phyloP scores from a whole-genome alignment of 2,888 invertebrate genomes.

The Tachina lurida region DNA sequence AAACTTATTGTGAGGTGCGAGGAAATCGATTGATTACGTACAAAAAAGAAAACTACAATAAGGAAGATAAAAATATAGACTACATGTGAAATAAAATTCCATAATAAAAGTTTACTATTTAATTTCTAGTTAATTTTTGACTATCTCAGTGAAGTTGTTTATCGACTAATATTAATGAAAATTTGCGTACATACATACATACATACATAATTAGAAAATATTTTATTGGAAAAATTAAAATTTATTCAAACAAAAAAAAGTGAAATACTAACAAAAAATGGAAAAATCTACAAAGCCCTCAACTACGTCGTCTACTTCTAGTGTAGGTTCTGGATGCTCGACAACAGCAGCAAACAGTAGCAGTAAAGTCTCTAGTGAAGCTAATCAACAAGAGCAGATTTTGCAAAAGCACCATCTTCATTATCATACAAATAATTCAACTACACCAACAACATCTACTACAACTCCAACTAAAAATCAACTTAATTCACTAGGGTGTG shows the following conservation, averaged over 20 bases:
- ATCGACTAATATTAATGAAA: slow-evolving; percentile 2
- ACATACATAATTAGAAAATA: neutral
- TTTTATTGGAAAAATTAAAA: neutral
- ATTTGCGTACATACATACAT: no score
- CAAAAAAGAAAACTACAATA: slow-evolving; percentile 49
- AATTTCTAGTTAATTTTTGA: neutral
- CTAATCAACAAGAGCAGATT: slow-evolving; percentile 53
- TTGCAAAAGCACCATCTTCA: slow-evolving; percentile 46
- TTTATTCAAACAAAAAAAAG: slow-evolving; percentile 18
- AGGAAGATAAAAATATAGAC: slow-evolving; percentile 39
- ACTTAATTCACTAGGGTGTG: slow-evolving; percentile 73
- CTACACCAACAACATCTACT: slow-evolving; percentile 30
- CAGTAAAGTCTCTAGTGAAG: slow-evolving; percentile 44
- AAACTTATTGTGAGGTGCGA: slow-evolving; percentile 71
- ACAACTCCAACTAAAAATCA: slow-evolving; percentile 62
- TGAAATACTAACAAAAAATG: slow-evolving; percentile 60
- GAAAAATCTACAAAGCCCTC: slow-evolving; percentile 70
- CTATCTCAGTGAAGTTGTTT: neutral
- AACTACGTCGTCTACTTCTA: slow-evolving; percentile 36
- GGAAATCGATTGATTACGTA: slow-evolving; percentile 75
- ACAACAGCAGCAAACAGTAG: slow-evolving; percentile 42
- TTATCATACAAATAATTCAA: slow-evolving; percentile 38
- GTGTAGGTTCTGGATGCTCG: slow-evolving; percentile 42
- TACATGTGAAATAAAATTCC: slow-evolving; percentile 11
- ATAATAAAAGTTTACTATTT: neutral